Percentiles rank a stretch among this genome's conserved stretches.
Evolutionary conservation across 2,888 invertebrate species (phyloP).

Genomic region (Nomada ruficornis): DNA sequence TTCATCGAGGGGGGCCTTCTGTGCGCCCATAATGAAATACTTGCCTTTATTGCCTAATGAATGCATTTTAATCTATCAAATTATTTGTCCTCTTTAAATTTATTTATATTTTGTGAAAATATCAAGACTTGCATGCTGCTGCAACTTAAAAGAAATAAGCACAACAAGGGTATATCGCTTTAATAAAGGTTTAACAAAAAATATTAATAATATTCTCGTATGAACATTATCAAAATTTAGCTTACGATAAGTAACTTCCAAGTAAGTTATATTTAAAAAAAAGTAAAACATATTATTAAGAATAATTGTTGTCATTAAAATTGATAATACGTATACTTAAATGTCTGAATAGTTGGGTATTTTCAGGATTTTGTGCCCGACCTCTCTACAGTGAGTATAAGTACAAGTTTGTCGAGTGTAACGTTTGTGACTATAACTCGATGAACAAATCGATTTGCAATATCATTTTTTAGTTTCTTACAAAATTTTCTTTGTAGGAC

Average conservation of each 20-base stretch:
- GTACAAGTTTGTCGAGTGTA: slow-evolving; percentile 82
- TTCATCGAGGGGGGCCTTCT: slow-evolving; percentile 70
- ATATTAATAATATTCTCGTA: neutral
- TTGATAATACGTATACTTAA: slow-evolving; percentile 46
- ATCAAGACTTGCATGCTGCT: slow-evolving; percentile 17
- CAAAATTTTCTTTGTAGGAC: slow-evolving; percentile 80
- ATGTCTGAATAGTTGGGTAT: slow-evolving; percentile 83
- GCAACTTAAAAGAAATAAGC: slow-evolving; percentile 34
- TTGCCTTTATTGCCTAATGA: slow-evolving; percentile 28
- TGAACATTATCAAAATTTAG: neutral
- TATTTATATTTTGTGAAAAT: slow-evolving; percentile 13
- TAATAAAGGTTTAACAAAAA: slow-evolving; percentile 27
- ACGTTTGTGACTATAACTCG: slow-evolving; percentile 81
- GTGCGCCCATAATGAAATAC: slow-evolving; percentile 34
- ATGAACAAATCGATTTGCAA: slow-evolving; percentile 69
- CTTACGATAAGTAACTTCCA: slow-evolving; percentile 14
- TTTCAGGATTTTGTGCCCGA: slow-evolving; percentile 85
- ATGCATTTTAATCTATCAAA: slow-evolving; percentile 32
- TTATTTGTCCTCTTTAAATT: neutral
- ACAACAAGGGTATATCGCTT: slow-evolving; percentile 15
- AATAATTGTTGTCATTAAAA: slow-evolving; percentile 45
- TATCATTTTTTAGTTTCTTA: slow-evolving; percentile 73
- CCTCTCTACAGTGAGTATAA: slow-evolving; percentile 85
- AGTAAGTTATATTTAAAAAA: slow-evolving; percentile 3
- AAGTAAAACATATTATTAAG: slow-evolving; percentile 23